Evolutionary conservation across 2,888 invertebrate species (phyloP).

Genomic region (Thera britannica): DNA sequence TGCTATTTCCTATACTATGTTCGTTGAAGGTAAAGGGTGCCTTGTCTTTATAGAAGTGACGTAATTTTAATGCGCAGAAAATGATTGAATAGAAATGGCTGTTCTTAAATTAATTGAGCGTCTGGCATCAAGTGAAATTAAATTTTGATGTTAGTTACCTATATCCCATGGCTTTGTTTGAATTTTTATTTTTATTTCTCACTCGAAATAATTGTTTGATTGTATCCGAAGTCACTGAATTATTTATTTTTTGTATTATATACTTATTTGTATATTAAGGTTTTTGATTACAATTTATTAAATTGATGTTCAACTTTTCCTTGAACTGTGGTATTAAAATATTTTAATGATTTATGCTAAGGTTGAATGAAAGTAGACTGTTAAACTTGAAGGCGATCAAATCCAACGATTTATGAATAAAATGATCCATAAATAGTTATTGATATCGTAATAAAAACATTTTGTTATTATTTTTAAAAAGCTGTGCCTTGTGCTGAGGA

Average conservation of each 20-base stretch:
- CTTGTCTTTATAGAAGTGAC: conserved; percentile 9
- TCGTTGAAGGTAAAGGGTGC: conserved; percentile 10
- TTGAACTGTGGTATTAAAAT: conserved; percentile 38
- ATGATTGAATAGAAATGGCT: background rate
- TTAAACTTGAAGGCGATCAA: conserved; percentile 23
- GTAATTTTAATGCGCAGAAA: conserved; percentile 12
- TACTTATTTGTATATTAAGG: background rate
- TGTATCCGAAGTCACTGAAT: background rate
- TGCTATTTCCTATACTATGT: conserved; percentile 31
- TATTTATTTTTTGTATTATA: background rate
- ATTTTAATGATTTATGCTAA: conserved; percentile 16
- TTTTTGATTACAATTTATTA: conserved; percentile 22
- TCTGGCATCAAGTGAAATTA: conserved; percentile 1
- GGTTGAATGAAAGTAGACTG: conserved; percentile 35
- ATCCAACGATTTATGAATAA: conserved; percentile 7
- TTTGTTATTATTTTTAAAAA: too few relatives aligned
- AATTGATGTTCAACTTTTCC: conserved; percentile 37
- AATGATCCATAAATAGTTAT: conserved; percentile 1
- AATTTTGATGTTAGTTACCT: background rate
- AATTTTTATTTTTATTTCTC: too few relatives aligned
- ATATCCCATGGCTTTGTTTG: too few relatives aligned
- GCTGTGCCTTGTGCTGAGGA: too few relatives aligned
- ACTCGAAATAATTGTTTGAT: too few relatives aligned
- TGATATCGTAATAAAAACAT: too few relatives aligned
- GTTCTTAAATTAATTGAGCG: background rate